phyloP scores from a whole-genome alignment of 1,140 invertebrate species.

The Drosophila cardini region DNA sequence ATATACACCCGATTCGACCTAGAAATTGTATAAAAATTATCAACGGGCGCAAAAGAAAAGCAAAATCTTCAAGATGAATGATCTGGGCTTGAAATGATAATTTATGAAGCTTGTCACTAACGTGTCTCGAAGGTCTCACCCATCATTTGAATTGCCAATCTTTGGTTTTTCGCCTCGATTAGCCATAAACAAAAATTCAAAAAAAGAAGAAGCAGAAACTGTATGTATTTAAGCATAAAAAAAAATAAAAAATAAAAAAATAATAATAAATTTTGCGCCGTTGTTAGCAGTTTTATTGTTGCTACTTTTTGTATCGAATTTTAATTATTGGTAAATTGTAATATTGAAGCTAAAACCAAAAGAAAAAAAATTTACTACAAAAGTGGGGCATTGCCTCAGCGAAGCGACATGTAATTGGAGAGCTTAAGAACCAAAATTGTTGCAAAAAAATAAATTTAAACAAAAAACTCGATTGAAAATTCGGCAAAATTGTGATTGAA shows the following conservation, averaged over 20 bases:
- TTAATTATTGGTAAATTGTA: slow-evolving; percentile 61
- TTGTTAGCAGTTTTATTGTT: slow-evolving; percentile 54
- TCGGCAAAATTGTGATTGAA: slow-evolving; percentile 27
- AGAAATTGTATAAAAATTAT: not conserved
- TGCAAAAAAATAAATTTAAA: slow-evolving; percentile 38
- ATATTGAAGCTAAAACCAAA: slow-evolving; percentile 42
- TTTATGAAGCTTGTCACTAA: slow-evolving; percentile 49
- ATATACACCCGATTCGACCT: slow-evolving; percentile 1
- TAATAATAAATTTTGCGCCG: slow-evolving; percentile 48
- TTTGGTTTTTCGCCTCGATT: slow-evolving; percentile 42
- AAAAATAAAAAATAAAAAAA: slow-evolving; percentile 22
- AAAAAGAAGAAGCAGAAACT: slow-evolving; percentile 7
- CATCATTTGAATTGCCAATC: slow-evolving; percentile 71
- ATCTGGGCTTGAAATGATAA: slow-evolving; percentile 38
- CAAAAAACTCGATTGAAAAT: not conserved
- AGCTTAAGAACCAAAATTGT: slow-evolving; percentile 2
- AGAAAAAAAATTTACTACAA: not conserved
- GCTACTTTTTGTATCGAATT: slow-evolving; percentile 61
- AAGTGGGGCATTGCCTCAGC: slow-evolving; percentile 63
- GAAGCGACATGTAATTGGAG: slow-evolving; percentile 51
- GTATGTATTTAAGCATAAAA: slow-evolving; percentile 47
- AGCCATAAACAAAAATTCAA: slow-evolving; percentile 19
- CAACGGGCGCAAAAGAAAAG: not conserved
- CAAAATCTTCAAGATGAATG: slow-evolving; percentile 13
- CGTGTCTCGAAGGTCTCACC: slow-evolving; percentile 64